Evolutionary conservation across 37 sponge, comb jelly and placozoan genomes (phyloP), one percentile per base, ranked within the genome.

Genomic region (Beroe ovata): DNA sequence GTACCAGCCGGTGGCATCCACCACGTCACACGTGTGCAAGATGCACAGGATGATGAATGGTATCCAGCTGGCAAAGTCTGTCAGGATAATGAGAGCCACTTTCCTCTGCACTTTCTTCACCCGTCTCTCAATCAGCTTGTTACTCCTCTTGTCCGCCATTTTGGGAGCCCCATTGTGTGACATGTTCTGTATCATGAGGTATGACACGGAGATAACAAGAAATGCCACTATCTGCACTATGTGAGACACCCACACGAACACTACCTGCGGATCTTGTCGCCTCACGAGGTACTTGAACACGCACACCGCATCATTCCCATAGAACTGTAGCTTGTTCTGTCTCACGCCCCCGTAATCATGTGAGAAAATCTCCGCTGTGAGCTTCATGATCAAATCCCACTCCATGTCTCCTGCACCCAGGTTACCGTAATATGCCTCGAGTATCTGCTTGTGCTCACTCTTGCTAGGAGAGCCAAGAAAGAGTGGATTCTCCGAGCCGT

Each of bases 231-330:
- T 35, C 11, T 71, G 29, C 16, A 29, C 20, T 8, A 71, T 3
- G 21, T 35, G 28, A 20, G 34, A 20, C 16, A 21, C 18, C 38
- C 38, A 29, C 29, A 38, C 20, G 38, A 33, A 71, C 36, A 4
- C 71, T 8, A 35, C 20, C 36, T 71, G 71, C 20, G 71, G 71
- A 71, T 71, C 71, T 36, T 21, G 2, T 3, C 8, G 28, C 38
- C 38, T 71, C 1, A 71, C 71, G 11, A 71, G 28, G 36, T 71
- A 71, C 71, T 71, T 71, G 38, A 71, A 71, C 38, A 71, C 8
- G 34, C 71, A 71, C 21, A 71, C 71, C 6, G 38, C 71, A 30
- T 71, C 71, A 28, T 71, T 71, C 8, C 71, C 71, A 71, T 28
- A 71, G 28, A 71, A 71, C 38, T 71, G 71, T 6, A 62, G 63